A percentile compares a stretch with the other conserved stretches of the same genome.
Evolutionary conservation across 1,140 invertebrate genomes (phyloP).

Genomic region (Lepidotrigona ventralis): DNA sequence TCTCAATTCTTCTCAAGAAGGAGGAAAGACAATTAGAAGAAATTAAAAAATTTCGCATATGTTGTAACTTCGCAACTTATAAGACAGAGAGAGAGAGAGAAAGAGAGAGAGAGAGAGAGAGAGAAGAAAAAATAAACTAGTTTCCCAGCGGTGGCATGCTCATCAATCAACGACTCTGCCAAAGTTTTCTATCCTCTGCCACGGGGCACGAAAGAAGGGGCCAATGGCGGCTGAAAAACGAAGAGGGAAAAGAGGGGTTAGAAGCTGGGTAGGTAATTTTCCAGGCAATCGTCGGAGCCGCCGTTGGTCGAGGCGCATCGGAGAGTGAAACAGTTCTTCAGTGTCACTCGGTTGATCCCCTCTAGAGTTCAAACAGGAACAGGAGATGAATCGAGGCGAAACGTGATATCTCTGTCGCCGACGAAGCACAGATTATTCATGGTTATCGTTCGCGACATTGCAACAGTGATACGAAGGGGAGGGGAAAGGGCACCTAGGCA

Average conservation of each 20-base stretch:
- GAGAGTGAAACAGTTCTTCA: conserved; percentile 65
- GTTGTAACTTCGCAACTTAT: too few species aligned
- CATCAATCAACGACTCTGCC: background rate
- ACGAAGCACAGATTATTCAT: conserved; percentile 50
- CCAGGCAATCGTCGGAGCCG: conserved; percentile 49
- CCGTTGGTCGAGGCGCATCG: conserved; percentile 39
- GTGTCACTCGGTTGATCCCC: conserved; percentile 56
- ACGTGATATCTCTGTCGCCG: conserved; percentile 43
- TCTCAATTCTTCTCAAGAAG: too few species aligned
- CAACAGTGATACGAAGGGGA: background rate
- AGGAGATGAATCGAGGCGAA: conserved; percentile 51
- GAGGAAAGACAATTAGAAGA: background rate
- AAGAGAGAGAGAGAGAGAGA: too few species aligned
- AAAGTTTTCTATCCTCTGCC: background rate
- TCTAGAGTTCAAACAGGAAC: conserved; percentile 52
- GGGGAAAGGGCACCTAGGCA: background rate
- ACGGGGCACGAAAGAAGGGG: background rate
- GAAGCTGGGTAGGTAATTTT: conserved; percentile 56
- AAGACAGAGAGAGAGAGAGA: too few species aligned
- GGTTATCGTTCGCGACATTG: conserved; percentile 37
- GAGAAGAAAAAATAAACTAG: background rate
- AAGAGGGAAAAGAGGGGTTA: background rate
- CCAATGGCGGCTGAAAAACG: background rate
- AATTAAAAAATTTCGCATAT: background rate
- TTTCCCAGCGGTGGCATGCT: background rate